Conservation (phyloP, 2,888 invertebrate species). For the Watsonalla binaria region DNA sequence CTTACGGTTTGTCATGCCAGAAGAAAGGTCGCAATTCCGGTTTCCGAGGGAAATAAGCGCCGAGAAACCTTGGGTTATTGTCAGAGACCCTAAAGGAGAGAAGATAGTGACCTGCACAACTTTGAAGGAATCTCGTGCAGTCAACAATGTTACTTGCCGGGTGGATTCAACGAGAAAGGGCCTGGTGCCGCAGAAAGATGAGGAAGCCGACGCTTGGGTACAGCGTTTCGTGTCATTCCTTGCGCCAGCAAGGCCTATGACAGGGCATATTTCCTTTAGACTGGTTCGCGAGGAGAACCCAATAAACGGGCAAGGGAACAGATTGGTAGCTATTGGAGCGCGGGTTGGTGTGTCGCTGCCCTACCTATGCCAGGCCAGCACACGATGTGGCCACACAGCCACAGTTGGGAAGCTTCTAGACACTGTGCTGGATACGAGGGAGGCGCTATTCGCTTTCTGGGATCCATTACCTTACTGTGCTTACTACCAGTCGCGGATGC, state of each 20-base stretch:
- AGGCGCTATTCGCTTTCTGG: conserved; percentile 90
- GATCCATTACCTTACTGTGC: conserved; percentile 92
- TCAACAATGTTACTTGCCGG: conserved; percentile 89
- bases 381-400: conserved; percentile 81
- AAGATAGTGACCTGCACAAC: conserved; percentile 91
- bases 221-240: conserved; percentile 83
- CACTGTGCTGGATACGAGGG: conserved; percentile 86
- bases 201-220: conserved; percentile 85
- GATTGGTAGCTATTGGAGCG: conserved; percentile 77
- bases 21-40: conserved; percentile 80
- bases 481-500: conserved; percentile 89
- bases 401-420: conserved; percentile 81
- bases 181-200: conserved; percentile 82
- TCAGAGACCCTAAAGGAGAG: conserved; percentile 86
- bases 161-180: conserved; percentile 83
- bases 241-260: conserved; percentile 82
- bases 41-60: conserved; percentile 85
- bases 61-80: conserved; percentile 87
- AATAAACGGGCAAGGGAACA: conserved; percentile 57
- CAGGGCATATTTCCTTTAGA: conserved; percentile 88
- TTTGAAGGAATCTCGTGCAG: conserved; percentile 86
- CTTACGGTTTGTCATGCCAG: conserved; percentile 83
- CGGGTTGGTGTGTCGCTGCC: conserved; percentile 89
- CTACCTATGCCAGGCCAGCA: conserved; percentile 86
- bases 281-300: conserved; percentile 81